Percentiles rank a stretch among this genome's conserved stretches.
Conservation (phyloP, 1,140 invertebrate species). For the Sesamia nonagrioides region DNA sequence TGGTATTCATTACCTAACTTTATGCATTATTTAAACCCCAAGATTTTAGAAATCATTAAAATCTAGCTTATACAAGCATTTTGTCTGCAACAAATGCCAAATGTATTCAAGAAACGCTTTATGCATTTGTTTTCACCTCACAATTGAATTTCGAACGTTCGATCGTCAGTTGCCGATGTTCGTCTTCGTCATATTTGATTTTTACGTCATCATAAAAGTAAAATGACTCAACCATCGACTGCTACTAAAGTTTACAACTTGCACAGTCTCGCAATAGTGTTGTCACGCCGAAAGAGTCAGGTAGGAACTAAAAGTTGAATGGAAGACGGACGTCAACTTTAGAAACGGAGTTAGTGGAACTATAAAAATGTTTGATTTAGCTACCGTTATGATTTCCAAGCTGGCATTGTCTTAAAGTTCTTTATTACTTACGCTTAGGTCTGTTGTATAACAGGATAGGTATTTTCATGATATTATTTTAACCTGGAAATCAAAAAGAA, state of each 20-base stretch:
- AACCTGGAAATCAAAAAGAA: too few relatives aligned
- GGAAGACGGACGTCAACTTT: slow-evolving; percentile 59
- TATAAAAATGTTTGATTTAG: slow-evolving; percentile 36
- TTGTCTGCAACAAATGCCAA: too few relatives aligned
- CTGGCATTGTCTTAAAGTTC: neutral
- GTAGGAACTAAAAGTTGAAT: slow-evolving; percentile 68
- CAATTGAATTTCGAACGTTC: neutral
- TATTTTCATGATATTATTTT: too few relatives aligned
- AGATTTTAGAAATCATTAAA: too few relatives aligned
- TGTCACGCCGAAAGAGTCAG: slow-evolving; percentile 56
- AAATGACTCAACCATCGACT: slow-evolving; percentile 21
- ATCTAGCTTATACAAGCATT: too few relatives aligned
- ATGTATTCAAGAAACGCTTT: neutral
- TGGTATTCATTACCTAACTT: too few relatives aligned
- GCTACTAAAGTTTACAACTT: slow-evolving; percentile 41
- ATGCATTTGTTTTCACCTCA: neutral
- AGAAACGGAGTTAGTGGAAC: slow-evolving; percentile 19
- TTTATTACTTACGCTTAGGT: neutral
- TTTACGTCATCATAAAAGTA: neutral
- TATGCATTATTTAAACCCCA: too few relatives aligned
- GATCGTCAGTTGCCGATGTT: neutral
- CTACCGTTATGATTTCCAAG: neutral
- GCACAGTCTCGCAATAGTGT: slow-evolving; percentile 43
- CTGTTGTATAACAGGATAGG: too few relatives aligned
- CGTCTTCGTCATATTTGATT: neutral